phyloP scores from a whole-genome alignment of 2,888 invertebrate species.

The Saturnia japonica region DNA sequence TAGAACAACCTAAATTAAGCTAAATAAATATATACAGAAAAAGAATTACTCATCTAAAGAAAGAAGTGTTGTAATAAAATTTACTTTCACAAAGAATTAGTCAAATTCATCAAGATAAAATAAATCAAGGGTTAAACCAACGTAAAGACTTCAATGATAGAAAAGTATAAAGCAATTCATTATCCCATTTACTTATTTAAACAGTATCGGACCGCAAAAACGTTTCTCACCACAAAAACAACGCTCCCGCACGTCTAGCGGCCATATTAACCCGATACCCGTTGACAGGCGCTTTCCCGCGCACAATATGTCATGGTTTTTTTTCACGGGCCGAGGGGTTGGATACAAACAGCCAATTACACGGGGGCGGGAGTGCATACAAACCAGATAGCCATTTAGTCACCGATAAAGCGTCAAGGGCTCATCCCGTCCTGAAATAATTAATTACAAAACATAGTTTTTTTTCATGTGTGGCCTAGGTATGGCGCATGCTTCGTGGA shows the following conservation, averaged over 20 bases:
- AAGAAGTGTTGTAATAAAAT: too few relatives aligned
- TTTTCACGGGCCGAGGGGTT: conserved; percentile 72
- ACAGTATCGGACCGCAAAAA: conserved; percentile 67
- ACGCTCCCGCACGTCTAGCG: conserved; percentile 47
- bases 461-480: conserved; percentile 45
- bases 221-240: conserved; percentile 70
- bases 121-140: background rate
- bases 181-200: conserved; percentile 53
- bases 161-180: conserved; percentile 14
- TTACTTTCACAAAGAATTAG: too few relatives aligned
- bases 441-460: conserved; percentile 34
- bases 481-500: conserved; percentile 61
- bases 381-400: conserved; percentile 74
- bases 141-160: background rate
- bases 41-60: too few relatives aligned
- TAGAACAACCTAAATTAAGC: background rate
- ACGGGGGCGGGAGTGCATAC: conserved; percentile 71
- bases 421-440: conserved; percentile 51
- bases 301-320: conserved; percentile 78
- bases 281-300: conserved; percentile 77
- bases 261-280: conserved; percentile 68
- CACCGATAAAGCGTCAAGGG: conserved; percentile 62
- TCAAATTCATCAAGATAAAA: background rate
- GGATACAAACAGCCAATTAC: conserved; percentile 81
- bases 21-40: too few relatives aligned